A percentile compares a stretch with the other conserved stretches of the same genome.
Conservation (phyloP, 2,113 vertebrate species). For the Pygoscelis adeliae region DNA sequence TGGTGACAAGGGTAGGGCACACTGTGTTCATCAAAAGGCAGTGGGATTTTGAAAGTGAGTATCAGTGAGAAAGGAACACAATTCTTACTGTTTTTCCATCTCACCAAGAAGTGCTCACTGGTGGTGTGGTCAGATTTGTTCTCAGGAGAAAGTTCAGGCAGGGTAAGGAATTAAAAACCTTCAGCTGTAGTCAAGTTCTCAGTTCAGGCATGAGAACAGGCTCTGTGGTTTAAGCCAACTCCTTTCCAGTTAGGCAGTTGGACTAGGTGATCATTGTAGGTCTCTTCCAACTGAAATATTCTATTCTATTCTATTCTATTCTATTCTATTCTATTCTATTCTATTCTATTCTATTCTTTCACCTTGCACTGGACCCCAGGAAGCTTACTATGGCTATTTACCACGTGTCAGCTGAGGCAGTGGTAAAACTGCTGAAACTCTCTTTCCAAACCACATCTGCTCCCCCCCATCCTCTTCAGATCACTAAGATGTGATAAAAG, state of each 20-base stretch:
- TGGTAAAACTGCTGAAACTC: neutral
- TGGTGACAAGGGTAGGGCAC: neutral
- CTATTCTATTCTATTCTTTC: neutral
- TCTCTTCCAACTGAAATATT: neutral
- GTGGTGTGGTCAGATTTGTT: neutral
- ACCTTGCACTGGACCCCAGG: neutral
- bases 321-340: neutral
- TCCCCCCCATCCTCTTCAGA: neutral
- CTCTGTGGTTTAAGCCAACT: neutral
- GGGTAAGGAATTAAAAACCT: neutral
- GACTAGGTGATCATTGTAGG: neutral
- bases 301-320: too few relatives aligned
- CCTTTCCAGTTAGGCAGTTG: neutral
- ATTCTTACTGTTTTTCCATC: neutral
- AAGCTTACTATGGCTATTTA: neutral
- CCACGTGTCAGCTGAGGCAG: neutral
- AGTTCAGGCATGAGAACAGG: neutral
- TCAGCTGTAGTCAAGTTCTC: neutral
- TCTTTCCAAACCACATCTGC: neutral
- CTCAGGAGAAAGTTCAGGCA: neutral
- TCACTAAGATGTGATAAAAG: neutral
- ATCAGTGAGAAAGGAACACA: neutral
- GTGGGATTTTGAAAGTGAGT: neutral
- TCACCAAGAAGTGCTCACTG: neutral
- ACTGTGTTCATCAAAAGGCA: neutral